These are phyloP conservation scores for Oreonectes daqikongensis DNA, from an alignment of 2,797 vertebrate species.

Conservation along the genomic window DNA sequence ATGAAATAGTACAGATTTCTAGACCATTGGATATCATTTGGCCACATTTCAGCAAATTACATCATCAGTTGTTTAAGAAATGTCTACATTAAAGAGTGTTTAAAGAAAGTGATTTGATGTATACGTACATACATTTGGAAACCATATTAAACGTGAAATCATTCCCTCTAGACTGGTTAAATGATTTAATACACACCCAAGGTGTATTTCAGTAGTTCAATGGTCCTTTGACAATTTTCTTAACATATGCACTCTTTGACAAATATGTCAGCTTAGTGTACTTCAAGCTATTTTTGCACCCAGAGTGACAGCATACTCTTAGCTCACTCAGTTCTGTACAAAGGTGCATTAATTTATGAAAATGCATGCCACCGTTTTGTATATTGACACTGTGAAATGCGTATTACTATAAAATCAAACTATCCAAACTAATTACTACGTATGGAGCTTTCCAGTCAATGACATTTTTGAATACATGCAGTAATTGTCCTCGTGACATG, in stretches of 20 bases:
- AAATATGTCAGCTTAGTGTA: slow-evolving; percentile 2
- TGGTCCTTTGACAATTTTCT: not conserved
- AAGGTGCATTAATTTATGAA: slow-evolving; percentile 36
- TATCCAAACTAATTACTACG: slow-evolving; percentile 38
- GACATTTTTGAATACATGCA: slow-evolving; percentile 44
- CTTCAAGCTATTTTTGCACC: not conserved
- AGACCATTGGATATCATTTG: no score
- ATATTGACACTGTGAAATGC: slow-evolving; percentile 25
- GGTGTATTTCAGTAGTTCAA: not conserved
- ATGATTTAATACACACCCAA: not conserved
- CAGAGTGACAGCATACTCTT: slow-evolving; percentile 8
- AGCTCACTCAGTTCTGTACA: slow-evolving; percentile 33
- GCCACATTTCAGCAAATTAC: no score
- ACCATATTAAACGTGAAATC: not conserved
- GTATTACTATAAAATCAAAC: slow-evolving; percentile 34
- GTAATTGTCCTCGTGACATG: slow-evolving; percentile 61
- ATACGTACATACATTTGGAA: not conserved
- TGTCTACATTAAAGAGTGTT: no score
- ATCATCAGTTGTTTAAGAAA: no score
- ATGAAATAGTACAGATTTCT: no score
- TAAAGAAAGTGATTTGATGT: no score
- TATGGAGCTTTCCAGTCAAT: slow-evolving; percentile 29
- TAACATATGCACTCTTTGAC: not conserved
- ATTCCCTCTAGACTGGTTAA: not conserved
- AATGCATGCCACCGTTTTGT: slow-evolving; percentile 32